A percentile compares a stretch with the other conserved stretches of the same genome.
These are phyloP conservation scores for Villa cingulata DNA, from an alignment of 2,888 invertebrate species.

Conservation along the genomic window DNA sequence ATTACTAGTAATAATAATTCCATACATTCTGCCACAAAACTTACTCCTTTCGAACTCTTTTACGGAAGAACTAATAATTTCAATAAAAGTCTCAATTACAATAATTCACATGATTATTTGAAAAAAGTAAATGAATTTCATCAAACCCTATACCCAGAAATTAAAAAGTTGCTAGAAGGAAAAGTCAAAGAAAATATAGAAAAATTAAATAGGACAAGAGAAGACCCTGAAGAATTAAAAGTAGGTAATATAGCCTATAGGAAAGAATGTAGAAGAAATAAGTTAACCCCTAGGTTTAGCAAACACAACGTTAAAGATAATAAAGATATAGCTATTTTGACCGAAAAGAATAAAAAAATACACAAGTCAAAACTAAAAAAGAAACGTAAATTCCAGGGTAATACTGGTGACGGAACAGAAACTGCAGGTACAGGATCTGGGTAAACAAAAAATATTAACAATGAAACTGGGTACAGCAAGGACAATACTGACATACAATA, in stretches of 20 bases:
- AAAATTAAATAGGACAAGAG: conserved; percentile 2
- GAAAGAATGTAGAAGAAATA: too few relatives aligned
- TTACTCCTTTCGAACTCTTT: too few relatives aligned
- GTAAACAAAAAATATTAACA: too few relatives aligned
- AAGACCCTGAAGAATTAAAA: not conserved
- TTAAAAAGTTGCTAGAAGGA: not conserved
- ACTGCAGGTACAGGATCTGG: too few relatives aligned
- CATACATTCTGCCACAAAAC: not conserved
- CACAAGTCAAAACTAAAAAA: not conserved
- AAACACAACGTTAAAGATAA: not conserved
- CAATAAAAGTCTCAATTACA: not conserved
- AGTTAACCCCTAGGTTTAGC: too few relatives aligned
- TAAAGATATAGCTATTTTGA: not conserved
- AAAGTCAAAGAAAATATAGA: not conserved
- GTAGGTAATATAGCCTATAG: not conserved
- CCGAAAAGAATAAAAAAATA: not conserved
- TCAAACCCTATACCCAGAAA: not conserved
- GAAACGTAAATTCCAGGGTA: not conserved
- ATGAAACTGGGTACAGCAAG: too few relatives aligned
- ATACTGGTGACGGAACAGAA: too few relatives aligned
- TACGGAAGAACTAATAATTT: conserved; percentile 4
- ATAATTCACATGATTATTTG: not conserved
- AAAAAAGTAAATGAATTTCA: too few relatives aligned
- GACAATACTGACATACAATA: too few relatives aligned
- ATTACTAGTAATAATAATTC: not conserved